phyloP scores from a whole-genome alignment of 2,113 vertebrate species.

The Hippocampus comes region DNA sequence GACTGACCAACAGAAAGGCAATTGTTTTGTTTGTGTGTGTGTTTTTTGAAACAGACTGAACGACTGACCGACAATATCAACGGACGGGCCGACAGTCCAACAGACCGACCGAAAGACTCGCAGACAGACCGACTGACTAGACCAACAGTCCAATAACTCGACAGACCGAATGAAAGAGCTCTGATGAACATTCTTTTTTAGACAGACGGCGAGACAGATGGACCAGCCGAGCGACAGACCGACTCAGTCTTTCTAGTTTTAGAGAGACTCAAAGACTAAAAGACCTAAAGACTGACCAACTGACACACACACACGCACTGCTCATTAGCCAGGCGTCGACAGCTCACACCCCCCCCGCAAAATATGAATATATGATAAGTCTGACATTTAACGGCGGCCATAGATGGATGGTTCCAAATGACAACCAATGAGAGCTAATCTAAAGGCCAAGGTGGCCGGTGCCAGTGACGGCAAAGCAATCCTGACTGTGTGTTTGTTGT shows the following conservation, averaged over 20 bases:
- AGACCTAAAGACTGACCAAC: not conserved
- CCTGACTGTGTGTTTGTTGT: conserved; percentile 19
- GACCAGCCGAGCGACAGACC: not conserved
- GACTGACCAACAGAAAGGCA: too few relatives aligned
- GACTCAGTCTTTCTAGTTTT: too few relatives aligned
- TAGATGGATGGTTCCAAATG: conserved; percentile 47
- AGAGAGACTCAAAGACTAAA: not conserved
- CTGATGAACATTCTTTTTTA: not conserved
- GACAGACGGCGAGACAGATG: not conserved
- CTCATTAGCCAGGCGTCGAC: conserved; percentile 32
- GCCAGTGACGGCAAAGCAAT: conserved; percentile 52
- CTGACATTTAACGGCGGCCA: conserved; percentile 56
- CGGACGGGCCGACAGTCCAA: too few relatives aligned
- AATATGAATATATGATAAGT: conserved; percentile 61
- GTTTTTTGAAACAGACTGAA: too few relatives aligned
- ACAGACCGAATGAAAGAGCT: too few relatives aligned
- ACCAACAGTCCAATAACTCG: too few relatives aligned
- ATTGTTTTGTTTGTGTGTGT: too few relatives aligned
- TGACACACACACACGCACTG: too few relatives aligned
- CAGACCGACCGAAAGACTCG: too few relatives aligned
- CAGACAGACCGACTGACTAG: too few relatives aligned
- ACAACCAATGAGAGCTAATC: conserved; percentile 61
- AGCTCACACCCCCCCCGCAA: conserved; percentile 8
- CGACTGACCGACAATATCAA: too few relatives aligned
- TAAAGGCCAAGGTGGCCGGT: conserved; percentile 54